phyloP scores from a whole-genome alignment of 2,888 invertebrate genomes.

The Prenolepis imparis region DNA sequence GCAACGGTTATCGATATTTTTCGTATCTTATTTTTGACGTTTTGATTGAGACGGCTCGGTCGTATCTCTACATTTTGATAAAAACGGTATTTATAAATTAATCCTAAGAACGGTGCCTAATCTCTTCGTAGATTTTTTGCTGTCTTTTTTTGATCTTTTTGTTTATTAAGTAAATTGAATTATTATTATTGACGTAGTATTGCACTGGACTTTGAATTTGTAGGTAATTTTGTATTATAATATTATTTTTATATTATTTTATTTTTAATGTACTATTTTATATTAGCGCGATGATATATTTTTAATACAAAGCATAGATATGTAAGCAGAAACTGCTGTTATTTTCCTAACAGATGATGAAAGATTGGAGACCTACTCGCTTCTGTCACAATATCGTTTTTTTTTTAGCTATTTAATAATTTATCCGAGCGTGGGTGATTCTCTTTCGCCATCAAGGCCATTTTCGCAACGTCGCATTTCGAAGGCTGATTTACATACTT shows the following conservation, averaged over 20 bases:
- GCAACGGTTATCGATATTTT: constrained; percentile 3
- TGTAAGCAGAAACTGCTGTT: not conserved
- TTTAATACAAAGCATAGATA: not conserved
- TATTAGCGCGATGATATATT: not conserved
- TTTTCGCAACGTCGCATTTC: constrained; percentile 43
- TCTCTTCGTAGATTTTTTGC: not conserved
- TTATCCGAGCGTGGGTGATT: constrained; percentile 39
- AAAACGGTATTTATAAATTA: too few relatives aligned
- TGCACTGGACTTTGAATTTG: not conserved
- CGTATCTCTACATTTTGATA: not conserved
- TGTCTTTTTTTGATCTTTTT: not conserved
- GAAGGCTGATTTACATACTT: constrained; percentile 47
- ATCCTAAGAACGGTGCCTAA: not conserved
- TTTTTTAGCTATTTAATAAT: constrained; percentile 33
- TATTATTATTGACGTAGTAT: not conserved
- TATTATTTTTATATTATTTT: constrained; percentile 1
- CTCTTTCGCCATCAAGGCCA: constrained; percentile 48
- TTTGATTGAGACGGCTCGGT: not conserved
- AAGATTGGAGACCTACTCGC: not conserved
- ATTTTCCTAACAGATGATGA: constrained; percentile 9
- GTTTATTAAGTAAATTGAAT: not conserved
- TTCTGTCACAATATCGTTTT: constrained; percentile 3
- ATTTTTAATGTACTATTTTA: not conserved
- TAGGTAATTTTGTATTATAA: not conserved
- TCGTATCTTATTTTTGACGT: not conserved